A percentile compares a stretch with the other conserved stretches of the same genome.
phyloP scores from a whole-genome alignment of 2,888 invertebrate species.

The Drosophila buzzatii region DNA sequence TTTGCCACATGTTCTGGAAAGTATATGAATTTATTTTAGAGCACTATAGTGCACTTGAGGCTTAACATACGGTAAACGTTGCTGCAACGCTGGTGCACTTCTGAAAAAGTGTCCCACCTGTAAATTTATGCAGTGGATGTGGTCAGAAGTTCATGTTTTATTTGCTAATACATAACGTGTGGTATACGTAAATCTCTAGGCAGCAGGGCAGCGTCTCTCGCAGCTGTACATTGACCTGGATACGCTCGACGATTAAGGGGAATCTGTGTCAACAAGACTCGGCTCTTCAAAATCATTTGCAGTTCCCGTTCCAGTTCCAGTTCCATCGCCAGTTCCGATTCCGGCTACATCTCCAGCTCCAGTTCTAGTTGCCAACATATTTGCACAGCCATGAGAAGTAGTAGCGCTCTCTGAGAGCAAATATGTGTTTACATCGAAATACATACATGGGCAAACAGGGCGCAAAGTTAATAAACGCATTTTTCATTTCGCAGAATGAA shows the following conservation, averaged over 20 bases:
- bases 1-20: conserved; percentile 4
- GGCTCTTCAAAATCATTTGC: neutral
- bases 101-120: neutral
- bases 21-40: conserved; percentile 7
- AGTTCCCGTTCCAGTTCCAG: neutral
- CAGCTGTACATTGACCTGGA: neutral
- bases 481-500: neutral
- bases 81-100: neutral
- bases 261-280: conserved; percentile 12
- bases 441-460: neutral
- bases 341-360: too few species aligned
- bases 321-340: neutral
- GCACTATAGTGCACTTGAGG: conserved; percentile 11
- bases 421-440: conserved; percentile 5
- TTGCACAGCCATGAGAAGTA: neutral
- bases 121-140: neutral
- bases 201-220: neutral
- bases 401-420: neutral
- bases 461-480: conserved; percentile 5
- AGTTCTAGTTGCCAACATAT: neutral
- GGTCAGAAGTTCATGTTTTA: conserved; percentile 1
- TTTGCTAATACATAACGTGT: conserved; percentile 5
- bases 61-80: neutral
- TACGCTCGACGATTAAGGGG: neutral
- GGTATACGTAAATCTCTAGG: neutral